Conservation (phyloP, 2,888 invertebrate genomes). For the Xanthia togata region DNA sequence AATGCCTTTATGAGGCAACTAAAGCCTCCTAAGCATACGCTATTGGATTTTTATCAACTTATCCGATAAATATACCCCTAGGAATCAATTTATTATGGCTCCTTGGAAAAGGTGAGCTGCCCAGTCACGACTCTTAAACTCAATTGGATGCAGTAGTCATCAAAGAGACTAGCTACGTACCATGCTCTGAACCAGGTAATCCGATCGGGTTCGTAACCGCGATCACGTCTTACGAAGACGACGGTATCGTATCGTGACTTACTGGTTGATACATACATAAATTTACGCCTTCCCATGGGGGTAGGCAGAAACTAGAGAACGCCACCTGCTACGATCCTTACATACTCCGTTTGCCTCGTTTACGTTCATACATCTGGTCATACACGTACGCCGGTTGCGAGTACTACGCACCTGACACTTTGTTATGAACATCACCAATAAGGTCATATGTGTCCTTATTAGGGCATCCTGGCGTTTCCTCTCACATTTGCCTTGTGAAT, state of each 20-base stretch:
- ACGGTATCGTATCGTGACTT: background rate
- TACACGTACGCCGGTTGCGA: too few relatives aligned
- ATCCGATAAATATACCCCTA: background rate
- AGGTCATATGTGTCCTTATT: too few relatives aligned
- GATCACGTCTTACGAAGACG: conserved; percentile 20
- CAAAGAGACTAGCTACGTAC: conserved; percentile 30
- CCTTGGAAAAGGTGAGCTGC: conserved; percentile 13
- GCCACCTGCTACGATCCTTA: too few relatives aligned
- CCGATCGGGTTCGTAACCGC: conserved; percentile 42
- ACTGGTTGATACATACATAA: background rate
- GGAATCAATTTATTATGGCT: conserved; percentile 1
- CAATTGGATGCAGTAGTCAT: conserved; percentile 32
- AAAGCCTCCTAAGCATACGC: background rate
- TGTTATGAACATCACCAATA: too few relatives aligned
- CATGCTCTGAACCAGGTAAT: conserved; percentile 40
- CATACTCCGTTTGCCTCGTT: too few relatives aligned
- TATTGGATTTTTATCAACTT: background rate
- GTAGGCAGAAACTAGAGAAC: too few relatives aligned
- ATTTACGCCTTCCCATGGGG: too few relatives aligned
- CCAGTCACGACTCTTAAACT: conserved; percentile 30
- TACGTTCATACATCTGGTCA: too few relatives aligned
- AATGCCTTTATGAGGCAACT: too few relatives aligned
- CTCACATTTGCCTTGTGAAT: too few relatives aligned
- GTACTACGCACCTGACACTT: too few relatives aligned
- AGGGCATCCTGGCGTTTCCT: too few relatives aligned